Evolutionary conservation across 2,113 vertebrate species (phyloP).

Genomic region (Esox niger): DNA sequence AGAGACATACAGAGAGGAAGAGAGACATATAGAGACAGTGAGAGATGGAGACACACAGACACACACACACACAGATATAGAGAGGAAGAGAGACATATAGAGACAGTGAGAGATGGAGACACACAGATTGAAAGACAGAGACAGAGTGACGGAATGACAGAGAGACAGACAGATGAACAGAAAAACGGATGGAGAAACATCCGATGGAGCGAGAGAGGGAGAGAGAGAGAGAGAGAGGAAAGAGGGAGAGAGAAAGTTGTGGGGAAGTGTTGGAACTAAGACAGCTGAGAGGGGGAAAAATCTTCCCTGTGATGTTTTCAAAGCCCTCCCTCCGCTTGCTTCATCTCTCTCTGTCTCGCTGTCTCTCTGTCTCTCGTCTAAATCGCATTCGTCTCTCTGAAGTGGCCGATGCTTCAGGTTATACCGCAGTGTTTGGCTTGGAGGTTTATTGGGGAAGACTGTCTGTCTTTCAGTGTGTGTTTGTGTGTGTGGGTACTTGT

Average conservation of each 20-base stretch:
- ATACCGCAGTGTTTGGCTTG: slow-evolving; percentile 27
- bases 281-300: slow-evolving; percentile 24
- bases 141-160: slow-evolving; percentile 23
- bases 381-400: slow-evolving; percentile 15
- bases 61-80: too few relatives aligned
- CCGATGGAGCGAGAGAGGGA: background rate
- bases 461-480: too few relatives aligned
- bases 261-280: slow-evolving; percentile 38
- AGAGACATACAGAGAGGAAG: background rate
- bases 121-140: background rate
- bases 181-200: slow-evolving; percentile 27
- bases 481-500: background rate
- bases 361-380: background rate
- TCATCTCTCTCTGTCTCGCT: background rate
- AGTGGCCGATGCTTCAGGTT: slow-evolving; percentile 51
- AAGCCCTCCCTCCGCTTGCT: slow-evolving; percentile 45
- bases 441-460: too few relatives aligned
- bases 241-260: slow-evolving; percentile 13
- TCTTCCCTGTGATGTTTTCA: slow-evolving; percentile 49
- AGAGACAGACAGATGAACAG: too few relatives aligned
- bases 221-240: background rate
- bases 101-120: background rate
- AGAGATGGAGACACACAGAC: too few relatives aligned
- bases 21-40: slow-evolving; percentile 16
- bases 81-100: background rate